Evolutionary conservation across 2,113 vertebrate species (phyloP).

Genomic region (Burhinus oedicnemus): DNA sequence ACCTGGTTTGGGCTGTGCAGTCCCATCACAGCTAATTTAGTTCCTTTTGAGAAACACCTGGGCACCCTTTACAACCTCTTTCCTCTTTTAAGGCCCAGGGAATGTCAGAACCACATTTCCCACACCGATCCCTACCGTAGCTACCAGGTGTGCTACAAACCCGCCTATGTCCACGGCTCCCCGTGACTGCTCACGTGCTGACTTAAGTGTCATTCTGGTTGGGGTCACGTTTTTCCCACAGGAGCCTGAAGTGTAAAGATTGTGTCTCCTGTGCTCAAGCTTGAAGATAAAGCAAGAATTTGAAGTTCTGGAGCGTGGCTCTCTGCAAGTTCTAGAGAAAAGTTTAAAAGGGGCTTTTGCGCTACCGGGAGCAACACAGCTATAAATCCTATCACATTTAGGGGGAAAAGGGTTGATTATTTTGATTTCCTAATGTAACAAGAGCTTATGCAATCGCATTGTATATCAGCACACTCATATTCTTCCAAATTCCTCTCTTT

Average conservation of each 20-base stretch:
- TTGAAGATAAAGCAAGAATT: background rate
- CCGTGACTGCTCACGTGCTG: background rate
- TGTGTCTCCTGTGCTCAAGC: background rate
- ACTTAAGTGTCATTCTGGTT: background rate
- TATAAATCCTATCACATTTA: background rate
- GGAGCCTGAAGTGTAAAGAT: background rate
- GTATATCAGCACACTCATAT: background rate
- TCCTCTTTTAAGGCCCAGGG: background rate
- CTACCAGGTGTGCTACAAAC: background rate
- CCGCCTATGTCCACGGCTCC: fast-evolving
- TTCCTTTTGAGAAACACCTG: background rate
- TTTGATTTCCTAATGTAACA: constrained; percentile 5
- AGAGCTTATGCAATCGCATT: background rate
- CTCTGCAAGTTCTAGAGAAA: background rate
- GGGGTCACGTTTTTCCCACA: background rate
- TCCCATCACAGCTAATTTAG: background rate
- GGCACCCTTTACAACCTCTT: background rate
- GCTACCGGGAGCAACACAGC: background rate
- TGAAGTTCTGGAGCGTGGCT: background rate
- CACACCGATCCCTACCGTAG: background rate
- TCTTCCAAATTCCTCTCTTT: background rate
- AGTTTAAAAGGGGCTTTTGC: background rate
- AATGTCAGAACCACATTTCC: background rate
- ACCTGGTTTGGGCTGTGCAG: background rate
- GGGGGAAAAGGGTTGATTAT: background rate